phyloP scores from a whole-genome alignment of 2,797 vertebrate genomes.

The Mastacembelus armatus region DNA sequence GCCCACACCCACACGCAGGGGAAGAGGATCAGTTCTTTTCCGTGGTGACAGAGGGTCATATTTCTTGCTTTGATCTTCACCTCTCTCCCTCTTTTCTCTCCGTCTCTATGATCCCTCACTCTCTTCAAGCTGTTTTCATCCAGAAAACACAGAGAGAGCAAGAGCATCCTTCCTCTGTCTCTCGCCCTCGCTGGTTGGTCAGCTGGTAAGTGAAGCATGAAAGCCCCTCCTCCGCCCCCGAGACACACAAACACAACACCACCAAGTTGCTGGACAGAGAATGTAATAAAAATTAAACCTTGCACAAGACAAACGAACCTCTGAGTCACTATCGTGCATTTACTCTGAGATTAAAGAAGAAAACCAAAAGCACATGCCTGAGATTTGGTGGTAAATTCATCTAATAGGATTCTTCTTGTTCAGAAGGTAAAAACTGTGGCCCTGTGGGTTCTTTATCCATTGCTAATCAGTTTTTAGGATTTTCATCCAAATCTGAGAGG shows the following conservation, averaged over 20 bases:
- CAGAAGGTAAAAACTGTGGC: no score
- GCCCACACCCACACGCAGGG: constrained; percentile 40
- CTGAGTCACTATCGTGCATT: no score
- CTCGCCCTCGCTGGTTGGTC: constrained; percentile 41
- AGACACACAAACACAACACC: constrained; percentile 42
- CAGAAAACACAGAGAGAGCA: constrained; percentile 41
- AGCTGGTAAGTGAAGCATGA: constrained; percentile 68
- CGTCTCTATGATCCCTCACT: constrained; percentile 53
- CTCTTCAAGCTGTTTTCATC: constrained; percentile 46
- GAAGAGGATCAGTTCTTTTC: constrained; percentile 71
- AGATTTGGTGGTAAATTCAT: no score
- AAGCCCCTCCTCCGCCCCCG: constrained; percentile 54
- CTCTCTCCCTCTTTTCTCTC: constrained; percentile 33
- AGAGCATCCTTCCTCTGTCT: constrained; percentile 39
- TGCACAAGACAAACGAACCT: constrained; percentile 4
- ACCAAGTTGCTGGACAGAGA: constrained; percentile 16
- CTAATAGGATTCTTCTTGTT: no score
- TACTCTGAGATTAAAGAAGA: no score
- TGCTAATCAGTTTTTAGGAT: no score
- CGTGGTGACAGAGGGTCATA: constrained; percentile 75
- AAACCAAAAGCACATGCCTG: no score
- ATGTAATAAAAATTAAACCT: constrained; percentile 30
- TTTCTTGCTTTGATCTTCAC: constrained; percentile 81
- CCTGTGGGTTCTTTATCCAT: no score
- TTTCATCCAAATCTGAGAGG: no score